Evolutionary conservation across 2,113 vertebrate genomes (phyloP), one percentile per base, ranked within the genome.

Genomic region (Carassius gibelio): DNA sequence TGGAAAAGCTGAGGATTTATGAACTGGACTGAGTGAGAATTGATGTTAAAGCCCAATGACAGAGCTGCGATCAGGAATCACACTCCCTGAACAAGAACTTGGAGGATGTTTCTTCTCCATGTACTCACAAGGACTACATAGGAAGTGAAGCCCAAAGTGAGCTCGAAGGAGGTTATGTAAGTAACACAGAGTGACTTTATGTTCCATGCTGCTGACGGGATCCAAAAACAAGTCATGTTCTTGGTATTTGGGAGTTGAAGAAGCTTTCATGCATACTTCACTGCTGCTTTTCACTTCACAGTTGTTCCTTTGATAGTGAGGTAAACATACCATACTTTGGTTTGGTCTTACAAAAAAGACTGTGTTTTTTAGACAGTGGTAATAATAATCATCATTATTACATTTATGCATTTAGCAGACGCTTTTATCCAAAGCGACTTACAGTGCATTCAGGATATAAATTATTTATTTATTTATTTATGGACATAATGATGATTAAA

Each of bases 161-260:
- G 61, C 81, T 75, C 83, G 61, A 78, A 89, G 87, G 52, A 81
- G 85, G 88, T 94, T 93, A 92, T 89, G 89, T 93, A 94, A 93
- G 90, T 66, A 85, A 86, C 87, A 83, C 87, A 87, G 50, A 87
- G 84, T 55, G 88, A 86, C 78, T 61, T 57, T 59, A 59, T 64
- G 15, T 23, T 77, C 50, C 45, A 45, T 48, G 14, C 74, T 68
- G 75, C 42, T 42, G 19, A 36, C 50, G 23, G 34, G 26, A 86
- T 82, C 80, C 48, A 69, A 69, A 59, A 82, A 82, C 64, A 69
- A 48, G 13, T 48, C 45, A 69, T 55, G 42, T 69, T 52, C 21
- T 81, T 55, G 19, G 62, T 69, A 55, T 82, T 52, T 82, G 80
- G 11, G 45, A 52, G 48, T 82, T 48, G 42, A 48, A 30, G 23